Percentiles rank a stretch among this genome's conserved stretches.
Conservation (phyloP, 2,797 vertebrate genomes). For the Poliocrania exsul region DNA sequence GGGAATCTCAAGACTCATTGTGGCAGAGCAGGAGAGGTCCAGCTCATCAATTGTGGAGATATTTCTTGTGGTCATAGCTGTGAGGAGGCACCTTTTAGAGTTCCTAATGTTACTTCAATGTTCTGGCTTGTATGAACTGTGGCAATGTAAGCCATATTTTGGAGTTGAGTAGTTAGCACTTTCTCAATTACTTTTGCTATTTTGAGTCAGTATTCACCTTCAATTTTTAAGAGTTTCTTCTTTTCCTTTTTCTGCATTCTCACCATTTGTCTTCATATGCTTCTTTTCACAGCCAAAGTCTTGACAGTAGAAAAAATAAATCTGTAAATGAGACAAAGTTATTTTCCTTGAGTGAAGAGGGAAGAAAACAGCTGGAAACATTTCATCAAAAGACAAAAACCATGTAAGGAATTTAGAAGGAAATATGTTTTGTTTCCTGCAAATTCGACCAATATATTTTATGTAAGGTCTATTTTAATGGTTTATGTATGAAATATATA, state of each 20-base stretch:
- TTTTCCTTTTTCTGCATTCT: not conserved
- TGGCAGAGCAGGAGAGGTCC: not conserved
- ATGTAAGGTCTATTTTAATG: not conserved
- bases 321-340: not conserved
- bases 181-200: not conserved
- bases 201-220: not conserved
- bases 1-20: not conserved
- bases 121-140: not conserved
- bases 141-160: not conserved
- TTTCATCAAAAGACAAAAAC: not conserved
- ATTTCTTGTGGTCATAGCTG: not conserved
- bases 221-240: not conserved
- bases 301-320: not conserved
- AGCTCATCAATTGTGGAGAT: not conserved
- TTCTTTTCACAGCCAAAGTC: not conserved
- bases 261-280: not conserved
- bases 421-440: not conserved
- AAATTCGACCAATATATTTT: not conserved
- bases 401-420: not conserved
- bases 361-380: not conserved
- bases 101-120: not conserved
- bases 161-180: not conserved
- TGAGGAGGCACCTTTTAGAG: not conserved
- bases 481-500: not conserved
- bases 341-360: not conserved